Base-by-base conservation (phyloP, 2,113 vertebrate species). In the Chionomys nivalis region DNA sequence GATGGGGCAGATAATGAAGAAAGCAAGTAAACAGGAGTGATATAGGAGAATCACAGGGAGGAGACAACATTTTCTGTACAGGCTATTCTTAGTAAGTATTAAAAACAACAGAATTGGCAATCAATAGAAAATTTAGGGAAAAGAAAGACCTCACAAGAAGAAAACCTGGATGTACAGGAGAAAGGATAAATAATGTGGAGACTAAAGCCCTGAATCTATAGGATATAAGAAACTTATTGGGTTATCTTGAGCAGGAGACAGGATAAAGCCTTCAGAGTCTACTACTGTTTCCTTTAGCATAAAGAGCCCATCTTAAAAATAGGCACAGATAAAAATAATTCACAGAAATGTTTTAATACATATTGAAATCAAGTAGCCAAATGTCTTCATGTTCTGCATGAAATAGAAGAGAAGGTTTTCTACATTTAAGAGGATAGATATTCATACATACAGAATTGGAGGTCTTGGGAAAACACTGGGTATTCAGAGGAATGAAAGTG, bases 221-320 rank as follows among this genome's bases (percentile, higher is more conserved):
- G 28, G 42, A 55, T 28, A 94, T 87, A 44, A 90, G 49, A 55
- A 39, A 89, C 26, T 49, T 19, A 58, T 66, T 36, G 26, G 75
- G 26, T 49, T 77, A 31, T 58, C 19, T 94, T 58, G 33, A 87
- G 7, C 31, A 92, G 26, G 49, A 95, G 26, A 77, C 77, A 92
- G 16, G 9, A 90, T 81, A 81, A 13, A 42, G 12, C 47, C 16
- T 87, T 47, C 31, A 89, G 3, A 87, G 66, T 13, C 42, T 79
- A 79, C 31, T 81, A 68, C n/a, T 92, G 23, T 79, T 66, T 94
- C 68, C 33, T 63, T 94, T 77, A 94, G 19, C 26, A 92, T 65
- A n/a, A 91, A 91, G 61, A 73, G 91, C n/a, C 44, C 83, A 93
- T 85, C 88, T 93, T 58, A 23, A 89, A 96, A 14, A 28, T 66